Conservation (phyloP, 2,888 invertebrate species). For the Cheilosia vulpina region DNA sequence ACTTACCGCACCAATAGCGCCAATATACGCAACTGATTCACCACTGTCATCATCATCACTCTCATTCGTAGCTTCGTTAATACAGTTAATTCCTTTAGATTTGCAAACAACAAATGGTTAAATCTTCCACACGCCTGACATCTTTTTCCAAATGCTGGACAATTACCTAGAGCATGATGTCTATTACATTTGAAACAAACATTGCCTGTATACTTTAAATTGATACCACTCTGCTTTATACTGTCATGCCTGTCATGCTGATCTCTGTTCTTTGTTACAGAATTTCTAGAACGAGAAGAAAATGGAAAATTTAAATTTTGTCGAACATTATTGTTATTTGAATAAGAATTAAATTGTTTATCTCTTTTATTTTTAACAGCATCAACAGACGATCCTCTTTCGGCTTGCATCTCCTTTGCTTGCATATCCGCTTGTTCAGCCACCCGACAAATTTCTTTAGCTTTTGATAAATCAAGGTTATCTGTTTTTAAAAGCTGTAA, state of each 20-base stretch:
- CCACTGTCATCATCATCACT: no score
- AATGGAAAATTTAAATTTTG: neutral
- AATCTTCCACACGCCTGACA: no score
- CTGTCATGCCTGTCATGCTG: slow-evolving; percentile 18
- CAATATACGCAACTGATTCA: no score
- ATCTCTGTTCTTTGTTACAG: slow-evolving; percentile 38
- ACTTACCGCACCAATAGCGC: no score
- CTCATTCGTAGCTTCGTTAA: no score
- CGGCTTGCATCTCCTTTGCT: slow-evolving; percentile 29
- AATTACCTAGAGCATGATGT: no score
- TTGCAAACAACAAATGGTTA: no score
- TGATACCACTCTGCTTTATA: neutral
- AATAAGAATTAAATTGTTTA: neutral
- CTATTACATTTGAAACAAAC: slow-evolving; percentile 32
- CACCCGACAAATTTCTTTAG: neutral
- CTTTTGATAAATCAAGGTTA: no score
- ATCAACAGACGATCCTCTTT: slow-evolving; percentile 22
- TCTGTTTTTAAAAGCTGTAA: no score
- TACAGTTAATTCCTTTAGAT: no score
- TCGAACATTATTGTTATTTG: slow-evolving; percentile 6
- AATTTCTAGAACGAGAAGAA: slow-evolving; percentile 20
- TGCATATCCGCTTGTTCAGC: slow-evolving; percentile 9
- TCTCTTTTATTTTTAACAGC: slow-evolving; percentile 14
- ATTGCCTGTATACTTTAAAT: slow-evolving; percentile 5
- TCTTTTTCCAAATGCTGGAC: no score